A percentile compares a stretch with the other conserved stretches of the same genome.
phyloP scores from a whole-genome alignment of 1,140 invertebrate species.

The Drosophila aff. region DNA sequence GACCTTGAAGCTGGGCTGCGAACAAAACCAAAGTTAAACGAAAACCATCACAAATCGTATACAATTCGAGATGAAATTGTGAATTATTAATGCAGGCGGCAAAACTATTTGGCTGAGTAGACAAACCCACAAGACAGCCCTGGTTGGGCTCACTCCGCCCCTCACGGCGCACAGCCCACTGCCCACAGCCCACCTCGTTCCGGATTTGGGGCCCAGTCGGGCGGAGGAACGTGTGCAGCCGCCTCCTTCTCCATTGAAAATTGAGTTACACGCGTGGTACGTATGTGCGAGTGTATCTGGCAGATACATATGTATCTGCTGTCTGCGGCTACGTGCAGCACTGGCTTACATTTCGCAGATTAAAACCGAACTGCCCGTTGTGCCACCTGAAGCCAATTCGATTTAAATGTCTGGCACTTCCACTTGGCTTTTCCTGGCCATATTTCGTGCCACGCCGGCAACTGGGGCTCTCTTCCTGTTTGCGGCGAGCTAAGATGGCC shows the following conservation, averaged over 20 bases:
- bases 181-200: not conserved
- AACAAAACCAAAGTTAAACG: constrained; percentile 61
- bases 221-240: constrained; percentile 56
- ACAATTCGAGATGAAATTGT: constrained; percentile 84
- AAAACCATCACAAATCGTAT: constrained; percentile 83
- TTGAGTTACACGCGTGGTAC: constrained; percentile 77
- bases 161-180: not conserved
- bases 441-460: constrained; percentile 55
- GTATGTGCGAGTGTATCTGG: constrained; percentile 44
- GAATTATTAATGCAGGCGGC: constrained; percentile 83
- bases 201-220: not conserved
- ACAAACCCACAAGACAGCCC: constrained; percentile 66
- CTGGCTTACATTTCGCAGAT: constrained; percentile 70
- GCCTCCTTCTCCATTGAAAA: constrained; percentile 73
- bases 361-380: constrained; percentile 58
- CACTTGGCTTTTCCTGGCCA: constrained; percentile 77
- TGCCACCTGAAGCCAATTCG: constrained; percentile 78
- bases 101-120: constrained; percentile 81
- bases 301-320: constrained; percentile 52
- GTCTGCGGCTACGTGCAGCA: constrained; percentile 50
- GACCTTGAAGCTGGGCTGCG: constrained; percentile 36
- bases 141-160: constrained; percentile 7
- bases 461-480: constrained; percentile 56
- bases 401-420: constrained; percentile 82
- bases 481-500: constrained; percentile 68